A percentile compares a stretch with the other conserved stretches of the same genome.
Evolutionary conservation across 2,797 vertebrate genomes (phyloP).

Genomic region (Masticophis lateralis): DNA sequence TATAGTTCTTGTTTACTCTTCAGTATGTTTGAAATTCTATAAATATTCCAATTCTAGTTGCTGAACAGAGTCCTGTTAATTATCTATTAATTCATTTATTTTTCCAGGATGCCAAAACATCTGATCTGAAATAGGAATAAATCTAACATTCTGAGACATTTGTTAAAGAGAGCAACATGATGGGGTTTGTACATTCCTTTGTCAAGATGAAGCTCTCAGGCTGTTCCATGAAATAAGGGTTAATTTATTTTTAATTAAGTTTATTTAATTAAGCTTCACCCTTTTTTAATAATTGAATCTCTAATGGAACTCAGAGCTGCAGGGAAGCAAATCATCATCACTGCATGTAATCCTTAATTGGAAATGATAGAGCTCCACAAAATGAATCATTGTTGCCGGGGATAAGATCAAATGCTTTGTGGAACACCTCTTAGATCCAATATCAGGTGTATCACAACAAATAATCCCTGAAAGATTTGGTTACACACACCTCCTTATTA

Average conservation of each 20-base stretch:
- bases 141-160: slow-evolving; percentile 15
- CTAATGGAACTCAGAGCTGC: slow-evolving; percentile 51
- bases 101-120: slow-evolving; percentile 7
- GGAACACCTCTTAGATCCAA: slow-evolving; percentile 39
- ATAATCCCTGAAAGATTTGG: slow-evolving; percentile 19
- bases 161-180: slow-evolving; percentile 24
- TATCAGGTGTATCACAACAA: slow-evolving; percentile 37
- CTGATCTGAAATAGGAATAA: slow-evolving; percentile 22
- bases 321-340: slow-evolving; percentile 49
- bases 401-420: slow-evolving; percentile 29
- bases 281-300: slow-evolving; percentile 57
- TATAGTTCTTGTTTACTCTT: neutral
- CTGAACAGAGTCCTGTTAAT: slow-evolving; percentile 13
- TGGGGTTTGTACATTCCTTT: slow-evolving; percentile 40
- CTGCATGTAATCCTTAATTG: slow-evolving; percentile 51
- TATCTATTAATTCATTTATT: slow-evolving; percentile 10
- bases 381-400: slow-evolving; percentile 39
- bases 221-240: slow-evolving; percentile 53
- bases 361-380: slow-evolving; percentile 53
- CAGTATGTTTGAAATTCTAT: neutral
- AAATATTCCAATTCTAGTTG: neutral
- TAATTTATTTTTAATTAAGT: slow-evolving; percentile 64
- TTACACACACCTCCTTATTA: slow-evolving; percentile 23
- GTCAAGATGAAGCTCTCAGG: slow-evolving; percentile 24
- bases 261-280: slow-evolving; percentile 63